phyloP scores from a whole-genome alignment of 2,113 vertebrate genomes.

The Numida meleagris region DNA sequence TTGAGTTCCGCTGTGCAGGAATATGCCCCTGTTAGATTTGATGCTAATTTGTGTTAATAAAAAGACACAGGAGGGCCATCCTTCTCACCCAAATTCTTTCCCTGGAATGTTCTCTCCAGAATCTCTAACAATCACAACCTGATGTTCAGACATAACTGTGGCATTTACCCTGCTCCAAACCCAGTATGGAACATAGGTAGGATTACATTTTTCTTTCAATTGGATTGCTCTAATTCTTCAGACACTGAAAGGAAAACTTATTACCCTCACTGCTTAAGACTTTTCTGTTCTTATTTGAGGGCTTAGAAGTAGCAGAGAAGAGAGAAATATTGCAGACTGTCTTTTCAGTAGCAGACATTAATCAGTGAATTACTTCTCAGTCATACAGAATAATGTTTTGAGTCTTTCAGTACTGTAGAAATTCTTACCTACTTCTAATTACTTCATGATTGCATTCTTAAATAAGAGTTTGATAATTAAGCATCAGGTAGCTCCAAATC shows the following conservation, averaged over 20 bases:
- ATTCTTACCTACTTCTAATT: neutral
- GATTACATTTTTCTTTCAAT: constrained; percentile 35
- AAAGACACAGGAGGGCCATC: neutral
- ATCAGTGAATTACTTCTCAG: neutral
- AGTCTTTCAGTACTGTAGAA: neutral
- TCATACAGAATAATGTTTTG: neutral
- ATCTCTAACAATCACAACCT: constrained; percentile 58
- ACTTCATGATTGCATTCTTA: neutral
- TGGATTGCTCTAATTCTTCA: constrained; percentile 42
- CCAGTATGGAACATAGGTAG: constrained; percentile 25
- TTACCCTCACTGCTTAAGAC: neutral
- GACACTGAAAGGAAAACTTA: neutral
- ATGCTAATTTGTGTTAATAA: constrained; percentile 25
- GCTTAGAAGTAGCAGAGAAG: neutral
- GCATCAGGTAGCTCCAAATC: neutral
- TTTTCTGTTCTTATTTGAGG: neutral
- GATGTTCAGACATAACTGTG: constrained; percentile 51
- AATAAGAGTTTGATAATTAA: neutral
- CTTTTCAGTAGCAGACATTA: neutral
- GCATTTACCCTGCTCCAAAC: constrained; percentile 40
- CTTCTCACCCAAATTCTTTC: constrained; percentile 16
- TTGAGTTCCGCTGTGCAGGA: neutral
- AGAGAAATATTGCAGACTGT: neutral
- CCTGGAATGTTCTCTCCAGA: constrained; percentile 60
- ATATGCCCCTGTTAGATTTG: neutral